phyloP scores from a whole-genome alignment of 2,888 invertebrate species.

The Sceliomorpha sp. region DNA sequence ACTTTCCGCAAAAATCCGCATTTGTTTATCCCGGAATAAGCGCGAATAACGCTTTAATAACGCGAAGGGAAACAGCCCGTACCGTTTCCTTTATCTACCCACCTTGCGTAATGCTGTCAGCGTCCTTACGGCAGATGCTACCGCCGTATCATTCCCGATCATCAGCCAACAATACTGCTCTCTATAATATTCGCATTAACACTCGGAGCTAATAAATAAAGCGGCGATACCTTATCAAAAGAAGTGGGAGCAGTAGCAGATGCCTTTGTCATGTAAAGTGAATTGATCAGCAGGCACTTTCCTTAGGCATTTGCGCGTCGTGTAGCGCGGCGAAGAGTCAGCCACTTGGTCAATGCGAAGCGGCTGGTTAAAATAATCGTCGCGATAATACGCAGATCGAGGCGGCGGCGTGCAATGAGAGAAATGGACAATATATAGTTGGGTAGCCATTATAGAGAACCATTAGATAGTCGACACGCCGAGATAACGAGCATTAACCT shows the following conservation, averaged over 20 bases:
- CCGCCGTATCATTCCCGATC: too few relatives aligned
- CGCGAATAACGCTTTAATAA: too few relatives aligned
- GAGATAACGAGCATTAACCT: constrained; percentile 80
- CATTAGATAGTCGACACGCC: constrained; percentile 80
- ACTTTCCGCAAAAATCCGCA: too few relatives aligned
- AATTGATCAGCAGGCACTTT: constrained; percentile 46
- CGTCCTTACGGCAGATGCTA: too few relatives aligned
- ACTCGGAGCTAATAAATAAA: neutral
- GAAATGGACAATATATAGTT: constrained; percentile 78
- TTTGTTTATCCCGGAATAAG: too few relatives aligned
- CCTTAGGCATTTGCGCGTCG: constrained; percentile 26
- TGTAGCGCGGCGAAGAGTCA: constrained; percentile 18
- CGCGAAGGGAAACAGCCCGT: too few relatives aligned
- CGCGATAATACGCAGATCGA: constrained; percentile 70
- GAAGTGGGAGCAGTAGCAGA: constrained; percentile 19
- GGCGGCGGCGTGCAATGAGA: constrained; percentile 66
- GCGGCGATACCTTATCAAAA: constrained; percentile 10
- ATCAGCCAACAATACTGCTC: too few relatives aligned
- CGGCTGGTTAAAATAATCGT: constrained; percentile 71
- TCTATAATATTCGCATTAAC: neutral
- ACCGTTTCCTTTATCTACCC: too few relatives aligned
- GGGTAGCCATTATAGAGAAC: constrained; percentile 76
- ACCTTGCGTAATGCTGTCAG: too few relatives aligned
- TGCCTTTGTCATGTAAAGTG: constrained; percentile 41
- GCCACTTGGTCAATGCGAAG: constrained; percentile 48